Evolutionary conservation across 2,113 vertebrate genomes (phyloP).

Genomic region (Fulmarus glacialis): DNA sequence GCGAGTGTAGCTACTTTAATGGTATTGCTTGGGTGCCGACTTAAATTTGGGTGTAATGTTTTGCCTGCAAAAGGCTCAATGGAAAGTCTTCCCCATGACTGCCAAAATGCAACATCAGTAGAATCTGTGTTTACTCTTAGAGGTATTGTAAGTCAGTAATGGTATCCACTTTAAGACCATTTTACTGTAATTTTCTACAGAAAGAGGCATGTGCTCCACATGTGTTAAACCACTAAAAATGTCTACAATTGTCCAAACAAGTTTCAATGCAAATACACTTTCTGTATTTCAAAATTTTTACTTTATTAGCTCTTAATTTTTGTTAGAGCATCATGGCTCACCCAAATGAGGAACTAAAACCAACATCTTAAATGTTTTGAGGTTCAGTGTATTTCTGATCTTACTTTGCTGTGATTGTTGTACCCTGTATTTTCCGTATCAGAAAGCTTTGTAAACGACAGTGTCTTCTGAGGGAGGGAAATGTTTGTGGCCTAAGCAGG

Average conservation of each 20-base stretch:
- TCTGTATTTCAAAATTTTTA: not conserved
- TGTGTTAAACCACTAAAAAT: not conserved
- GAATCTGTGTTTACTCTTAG: not conserved
- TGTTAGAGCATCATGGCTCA: not conserved
- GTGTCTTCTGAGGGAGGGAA: not conserved
- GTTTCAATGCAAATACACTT: not conserved
- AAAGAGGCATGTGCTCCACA: not conserved
- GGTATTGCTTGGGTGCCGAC: not conserved
- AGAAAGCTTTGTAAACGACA: not conserved
- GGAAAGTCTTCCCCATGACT: not conserved
- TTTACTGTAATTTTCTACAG: not conserved
- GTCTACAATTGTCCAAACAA: not conserved
- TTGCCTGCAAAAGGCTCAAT: not conserved
- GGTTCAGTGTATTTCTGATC: not conserved
- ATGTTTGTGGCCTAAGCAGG: not conserved
- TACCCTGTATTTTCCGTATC: not conserved
- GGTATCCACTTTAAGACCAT: not conserved
- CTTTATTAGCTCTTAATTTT: not conserved
- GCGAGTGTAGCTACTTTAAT: not conserved
- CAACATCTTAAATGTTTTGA: not conserved
- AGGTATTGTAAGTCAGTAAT: not conserved
- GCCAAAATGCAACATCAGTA: not conserved
- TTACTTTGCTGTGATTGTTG: not conserved
- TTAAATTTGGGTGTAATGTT: not conserved
- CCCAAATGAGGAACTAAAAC: not conserved